Base-by-base conservation (phyloP, 2,888 invertebrate genomes). In the Tetramorium bicarinatum region DNA sequence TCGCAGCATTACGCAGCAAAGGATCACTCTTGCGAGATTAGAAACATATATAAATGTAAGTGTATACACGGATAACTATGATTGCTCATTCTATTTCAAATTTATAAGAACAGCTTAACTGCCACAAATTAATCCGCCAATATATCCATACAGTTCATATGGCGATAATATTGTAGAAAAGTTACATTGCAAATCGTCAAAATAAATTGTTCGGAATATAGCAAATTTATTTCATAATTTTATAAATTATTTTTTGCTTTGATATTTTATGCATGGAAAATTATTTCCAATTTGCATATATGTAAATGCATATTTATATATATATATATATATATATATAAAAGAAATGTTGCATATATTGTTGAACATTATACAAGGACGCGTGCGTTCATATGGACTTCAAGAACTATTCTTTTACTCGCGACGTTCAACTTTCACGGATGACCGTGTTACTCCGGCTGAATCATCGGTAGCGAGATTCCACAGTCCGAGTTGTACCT, bases 401-500 rank as follows among this genome's bases (percentile, higher is more conserved):
- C 34, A 15, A 47, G 1, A 47, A 34, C n/a, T 29, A 52, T 38
- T 13, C 49, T n/a, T n/a, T 67, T 41, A 15, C 15, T 3, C 25
- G 52, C 6, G 18, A 41, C 13, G 25, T 41, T 25, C 41, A 77
- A 69, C 52, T 77, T 77, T 67, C 71, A 77, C 41, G 6, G 54
- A 69, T 54, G n/a, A 77, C 21, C 21, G 21, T 77, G 52, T 69
- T 69, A 52, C n/a, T 41, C 15, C n/a, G n/a, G 41, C 6, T 54
- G 54, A 77, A 69, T 77, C 52, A 77, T 77, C 54, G n/a, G n/a
- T 41, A 67, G 38, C 41, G 38, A 52, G n/a, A 69, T 69, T 76
- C 18, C 52, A 54, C 25, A 6, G 25, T 41, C 2, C 25, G 41
- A 21, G 6, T 52, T 44, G 25, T 54, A 62, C 9, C 18, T 0